Evolutionary conservation across 2,113 vertebrate genomes (phyloP).

Genomic region (Corythaixoides concolor): DNA sequence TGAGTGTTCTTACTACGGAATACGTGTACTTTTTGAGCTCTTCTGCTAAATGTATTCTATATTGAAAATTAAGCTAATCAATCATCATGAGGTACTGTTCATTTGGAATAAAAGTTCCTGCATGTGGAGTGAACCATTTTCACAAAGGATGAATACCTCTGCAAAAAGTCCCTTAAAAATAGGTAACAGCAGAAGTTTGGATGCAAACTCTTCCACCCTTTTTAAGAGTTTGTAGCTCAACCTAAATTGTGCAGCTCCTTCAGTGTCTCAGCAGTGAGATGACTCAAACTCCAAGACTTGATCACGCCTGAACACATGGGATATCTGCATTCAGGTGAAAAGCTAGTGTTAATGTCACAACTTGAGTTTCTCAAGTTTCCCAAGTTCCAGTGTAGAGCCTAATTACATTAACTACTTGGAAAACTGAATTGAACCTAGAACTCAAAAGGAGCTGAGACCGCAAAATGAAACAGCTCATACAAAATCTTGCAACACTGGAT

Average conservation of each 20-base stretch:
- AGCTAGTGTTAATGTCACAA: neutral
- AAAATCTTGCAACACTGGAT: neutral
- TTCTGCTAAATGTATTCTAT: neutral
- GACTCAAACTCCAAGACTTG: neutral
- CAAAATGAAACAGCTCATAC: neutral
- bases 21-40: neutral
- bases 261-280: neutral
- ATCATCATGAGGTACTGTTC: neutral
- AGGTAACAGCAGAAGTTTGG: neutral
- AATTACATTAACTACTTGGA: neutral
- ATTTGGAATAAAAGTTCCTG: neutral
- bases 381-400: neutral
- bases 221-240: neutral
- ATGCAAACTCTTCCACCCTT: neutral
- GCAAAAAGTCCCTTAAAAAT: neutral
- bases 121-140: neutral
- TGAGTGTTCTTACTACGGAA: neutral
- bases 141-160: neutral
- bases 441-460: neutral
- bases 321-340: neutral
- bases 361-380: neutral
- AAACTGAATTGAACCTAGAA: neutral
- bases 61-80: neutral
- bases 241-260: neutral
- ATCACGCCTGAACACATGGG: accelerated